phyloP scores from a whole-genome alignment of 2,888 invertebrate species.

The Sinodicranocentrus sp. region DNA sequence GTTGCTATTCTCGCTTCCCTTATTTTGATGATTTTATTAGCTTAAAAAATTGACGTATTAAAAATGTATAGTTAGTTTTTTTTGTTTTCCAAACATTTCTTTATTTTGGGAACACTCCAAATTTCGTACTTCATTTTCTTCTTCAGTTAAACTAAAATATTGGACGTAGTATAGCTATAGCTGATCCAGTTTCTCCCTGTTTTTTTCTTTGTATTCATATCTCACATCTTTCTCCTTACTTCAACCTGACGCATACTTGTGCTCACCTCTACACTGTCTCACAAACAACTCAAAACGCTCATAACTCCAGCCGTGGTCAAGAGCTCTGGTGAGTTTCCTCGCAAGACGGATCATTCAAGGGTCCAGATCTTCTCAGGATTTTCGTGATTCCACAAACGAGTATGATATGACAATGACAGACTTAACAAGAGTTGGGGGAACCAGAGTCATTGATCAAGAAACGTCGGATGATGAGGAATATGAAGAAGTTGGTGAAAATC shows the following conservation, averaged over 20 bases:
- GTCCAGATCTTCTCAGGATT: slow-evolving; percentile 28
- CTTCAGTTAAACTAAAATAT: neutral
- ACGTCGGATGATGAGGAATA: slow-evolving; percentile 39
- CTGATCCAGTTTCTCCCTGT: slow-evolving; percentile 57
- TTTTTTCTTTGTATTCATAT: slow-evolving; percentile 32
- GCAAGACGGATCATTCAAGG: slow-evolving; percentile 58
- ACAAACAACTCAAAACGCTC: neutral
- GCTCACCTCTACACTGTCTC: slow-evolving; percentile 1
- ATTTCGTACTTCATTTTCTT: no score
- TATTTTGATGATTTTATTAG: no score
- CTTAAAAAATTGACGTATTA: no score
- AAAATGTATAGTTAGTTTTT: no score
- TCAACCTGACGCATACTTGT: neutral
- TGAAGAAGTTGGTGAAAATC: slow-evolving; percentile 6
- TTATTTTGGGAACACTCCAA: no score
- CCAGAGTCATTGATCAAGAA: slow-evolving; percentile 22
- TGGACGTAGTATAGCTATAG: slow-evolving; percentile 30
- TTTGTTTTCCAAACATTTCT: no score
- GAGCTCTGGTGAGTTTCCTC: slow-evolving; percentile 41
- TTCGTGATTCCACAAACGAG: slow-evolving; percentile 57
- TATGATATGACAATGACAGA: slow-evolving; percentile 61
- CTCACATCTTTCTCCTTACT: slow-evolving; percentile 32
- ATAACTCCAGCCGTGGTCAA: slow-evolving; percentile 29
- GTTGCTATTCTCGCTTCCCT: no score
- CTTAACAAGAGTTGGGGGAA: slow-evolving; percentile 51